Evolutionary conservation across 92 coral and sea anemone species (phyloP), one percentile per base, ranked within the genome.

Genomic region (Epizoanthus ramosus): DNA sequence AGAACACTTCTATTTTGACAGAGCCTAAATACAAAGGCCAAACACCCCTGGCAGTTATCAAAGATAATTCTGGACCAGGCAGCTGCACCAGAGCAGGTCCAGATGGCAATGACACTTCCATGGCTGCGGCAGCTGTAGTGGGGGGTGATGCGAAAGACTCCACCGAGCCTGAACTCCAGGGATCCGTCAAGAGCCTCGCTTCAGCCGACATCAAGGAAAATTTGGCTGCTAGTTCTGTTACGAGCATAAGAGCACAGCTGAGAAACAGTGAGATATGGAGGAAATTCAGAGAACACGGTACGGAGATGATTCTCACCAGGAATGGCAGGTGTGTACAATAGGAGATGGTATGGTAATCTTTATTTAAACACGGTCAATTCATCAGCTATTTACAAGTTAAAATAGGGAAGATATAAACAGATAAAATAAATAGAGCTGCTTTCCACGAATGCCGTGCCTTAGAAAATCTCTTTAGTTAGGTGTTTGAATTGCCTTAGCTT

Each of bases 271-370:
- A 77, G 3, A 65, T 77, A 23, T 77, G 82, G 82, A 50, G 28
- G 3, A 77, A 25, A 14, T 77, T 77, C 63, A n/a, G 47, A 3
- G 71, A 77, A 12, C 60, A 77, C 16, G 82, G 82, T 0, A 77
- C 66, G 9, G 82, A 77, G 47, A 77, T 77, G 82, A 77, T 77
- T 37, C 71, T 77, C 47, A 77, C 82, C 1, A 71, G 82, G 17
- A 57, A 57, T 13, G 82, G 82, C 41, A 39, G 82, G 82, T 77
- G 63, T 9, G 58, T 9, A 37, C 31, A 28, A 28, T n/a, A n/a
- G n/a, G n/a, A n/a, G n/a, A n/a, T n/a, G n/a, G n/a, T n/a, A n/a
- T n/a, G n/a, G n/a, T n/a, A n/a, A n/a, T n/a, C n/a, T n/a, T n/a
- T n/a, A n/a, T n/a, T n/a, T n/a, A n/a, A n/a, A n/a, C n/a, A n/a